Evolutionary conservation across 2,888 invertebrate genomes (phyloP).

Genomic region (Zaprionus lineosus): DNA sequence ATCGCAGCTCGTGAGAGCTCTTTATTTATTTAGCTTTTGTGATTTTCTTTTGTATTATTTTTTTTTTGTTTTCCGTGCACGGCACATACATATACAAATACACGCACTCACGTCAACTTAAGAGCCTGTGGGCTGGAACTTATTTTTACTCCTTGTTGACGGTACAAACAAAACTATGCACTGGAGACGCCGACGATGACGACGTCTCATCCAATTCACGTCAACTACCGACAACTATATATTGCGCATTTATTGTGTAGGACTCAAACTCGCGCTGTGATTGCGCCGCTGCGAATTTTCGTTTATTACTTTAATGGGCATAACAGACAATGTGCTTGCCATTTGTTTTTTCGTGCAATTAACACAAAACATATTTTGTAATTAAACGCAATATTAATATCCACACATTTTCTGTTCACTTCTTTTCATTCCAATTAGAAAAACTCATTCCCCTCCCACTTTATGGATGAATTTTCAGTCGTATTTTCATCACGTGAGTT

Average conservation of each 20-base stretch:
- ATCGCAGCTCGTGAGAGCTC: conserved; percentile 23
- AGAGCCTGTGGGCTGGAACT: conserved; percentile 58
- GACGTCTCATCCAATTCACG: no score
- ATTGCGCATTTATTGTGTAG: conserved; percentile 72
- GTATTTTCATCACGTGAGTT: conserved; percentile 75
- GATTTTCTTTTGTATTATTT: conserved; percentile 72
- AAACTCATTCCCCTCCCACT: conserved; percentile 60
- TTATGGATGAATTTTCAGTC: conserved; percentile 51
- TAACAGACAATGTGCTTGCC: conserved; percentile 6
- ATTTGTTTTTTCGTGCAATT: conserved; percentile 22
- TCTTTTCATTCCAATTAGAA: conserved; percentile 61
- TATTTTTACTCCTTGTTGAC: conserved; percentile 40
- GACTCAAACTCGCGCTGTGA: conserved; percentile 51
- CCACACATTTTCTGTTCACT: conserved; percentile 16
- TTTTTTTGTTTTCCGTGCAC: conserved; percentile 62
- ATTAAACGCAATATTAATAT: background rate
- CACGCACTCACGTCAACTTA: conserved; percentile 39
- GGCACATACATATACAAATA: conserved; percentile 18
- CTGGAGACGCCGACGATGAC: conserved; percentile 34
- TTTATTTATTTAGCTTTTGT: conserved; percentile 46
- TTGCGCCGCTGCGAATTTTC: conserved; percentile 44
- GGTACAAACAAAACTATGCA: conserved; percentile 49
- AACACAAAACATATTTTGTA: conserved; percentile 25
- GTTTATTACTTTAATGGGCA: conserved; percentile 41
- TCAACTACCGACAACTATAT: conserved; percentile 51